phyloP scores from a whole-genome alignment of 2,888 invertebrate genomes.

The Scaptomyza parva region DNA sequence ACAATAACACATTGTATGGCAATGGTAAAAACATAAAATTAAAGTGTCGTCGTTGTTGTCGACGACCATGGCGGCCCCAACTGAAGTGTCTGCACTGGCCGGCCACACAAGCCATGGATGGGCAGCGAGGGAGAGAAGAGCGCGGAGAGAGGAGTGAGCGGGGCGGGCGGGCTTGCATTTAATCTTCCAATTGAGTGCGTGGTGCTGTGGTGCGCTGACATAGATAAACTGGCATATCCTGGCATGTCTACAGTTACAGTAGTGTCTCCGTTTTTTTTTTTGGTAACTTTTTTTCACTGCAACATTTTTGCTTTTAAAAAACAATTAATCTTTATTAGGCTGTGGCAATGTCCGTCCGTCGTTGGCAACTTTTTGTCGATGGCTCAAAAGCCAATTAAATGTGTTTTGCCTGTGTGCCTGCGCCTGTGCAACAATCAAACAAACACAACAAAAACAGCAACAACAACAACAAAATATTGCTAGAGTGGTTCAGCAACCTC shows the following conservation, averaged over 20 bases:
- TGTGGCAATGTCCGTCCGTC: constrained; percentile 20
- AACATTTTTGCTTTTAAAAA: constrained; percentile 77
- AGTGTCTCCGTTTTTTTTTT: not conserved
- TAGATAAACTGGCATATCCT: constrained; percentile 74
- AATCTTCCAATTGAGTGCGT: constrained; percentile 80
- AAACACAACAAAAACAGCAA: constrained; percentile 11
- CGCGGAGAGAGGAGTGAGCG: not conserved
- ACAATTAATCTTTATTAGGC: constrained; percentile 78
- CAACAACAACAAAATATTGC: not conserved
- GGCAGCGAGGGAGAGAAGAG: accelerated
- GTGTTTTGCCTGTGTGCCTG: constrained; percentile 67
- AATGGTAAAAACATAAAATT: constrained; percentile 64
- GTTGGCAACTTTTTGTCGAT: constrained; percentile 62
- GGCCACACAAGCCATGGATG: not conserved
- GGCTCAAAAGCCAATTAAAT: constrained; percentile 78
- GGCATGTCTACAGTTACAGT: constrained; percentile 43
- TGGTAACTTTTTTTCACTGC: constrained; percentile 37
- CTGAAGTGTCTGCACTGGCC: constrained; percentile 41
- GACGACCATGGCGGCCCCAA: constrained; percentile 48
- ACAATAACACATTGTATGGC: constrained; percentile 73
- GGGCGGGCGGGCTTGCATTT: constrained; percentile 59
- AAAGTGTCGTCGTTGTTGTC: constrained; percentile 53
- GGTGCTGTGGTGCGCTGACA: constrained; percentile 62
- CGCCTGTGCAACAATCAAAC: constrained; percentile 69
- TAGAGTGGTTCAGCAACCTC: constrained; percentile 4